Evolutionary conservation across 2,113 vertebrate genomes (phyloP).

Genomic region (Heterotis niloticus): DNA sequence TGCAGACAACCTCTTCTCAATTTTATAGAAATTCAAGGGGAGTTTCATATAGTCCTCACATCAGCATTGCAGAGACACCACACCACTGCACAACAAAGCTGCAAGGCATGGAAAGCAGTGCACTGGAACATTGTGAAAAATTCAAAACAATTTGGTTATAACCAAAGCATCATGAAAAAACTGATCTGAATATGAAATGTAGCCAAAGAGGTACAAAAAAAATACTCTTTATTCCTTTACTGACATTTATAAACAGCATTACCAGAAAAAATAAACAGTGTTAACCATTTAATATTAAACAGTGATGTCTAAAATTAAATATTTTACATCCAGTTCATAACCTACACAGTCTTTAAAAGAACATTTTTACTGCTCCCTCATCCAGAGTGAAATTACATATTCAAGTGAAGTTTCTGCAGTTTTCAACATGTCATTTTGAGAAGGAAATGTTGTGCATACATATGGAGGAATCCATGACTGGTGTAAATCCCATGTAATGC

Average conservation of each 20-base stretch:
- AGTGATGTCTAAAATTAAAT: not conserved
- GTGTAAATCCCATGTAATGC: too few species aligned
- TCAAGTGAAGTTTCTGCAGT: not conserved
- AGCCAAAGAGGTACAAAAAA: slow-evolving; percentile 9
- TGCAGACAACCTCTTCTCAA: too few species aligned
- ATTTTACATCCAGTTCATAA: not conserved
- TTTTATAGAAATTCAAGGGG: too few species aligned
- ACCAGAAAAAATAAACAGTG: too few species aligned
- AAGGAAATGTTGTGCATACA: not conserved
- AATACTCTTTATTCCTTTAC: slow-evolving; percentile 6
- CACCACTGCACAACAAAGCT: too few species aligned
- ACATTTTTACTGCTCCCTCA: not conserved
- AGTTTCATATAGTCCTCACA: too few species aligned
- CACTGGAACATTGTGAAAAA: not conserved
- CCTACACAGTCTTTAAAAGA: not conserved
- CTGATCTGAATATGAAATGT: not conserved
- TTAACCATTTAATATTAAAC: too few species aligned
- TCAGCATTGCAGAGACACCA: too few species aligned
- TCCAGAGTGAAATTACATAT: not conserved
- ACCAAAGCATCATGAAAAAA: not conserved
- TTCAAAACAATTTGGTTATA: not conserved
- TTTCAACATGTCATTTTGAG: not conserved
- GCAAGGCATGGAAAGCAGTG: too few species aligned
- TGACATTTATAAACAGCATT: not conserved
- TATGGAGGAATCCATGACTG: too few species aligned